A percentile compares a stretch with the other conserved stretches of the same genome.
Conservation (phyloP, 2,113 vertebrate genomes). For the Lamprotornis superbus region DNA sequence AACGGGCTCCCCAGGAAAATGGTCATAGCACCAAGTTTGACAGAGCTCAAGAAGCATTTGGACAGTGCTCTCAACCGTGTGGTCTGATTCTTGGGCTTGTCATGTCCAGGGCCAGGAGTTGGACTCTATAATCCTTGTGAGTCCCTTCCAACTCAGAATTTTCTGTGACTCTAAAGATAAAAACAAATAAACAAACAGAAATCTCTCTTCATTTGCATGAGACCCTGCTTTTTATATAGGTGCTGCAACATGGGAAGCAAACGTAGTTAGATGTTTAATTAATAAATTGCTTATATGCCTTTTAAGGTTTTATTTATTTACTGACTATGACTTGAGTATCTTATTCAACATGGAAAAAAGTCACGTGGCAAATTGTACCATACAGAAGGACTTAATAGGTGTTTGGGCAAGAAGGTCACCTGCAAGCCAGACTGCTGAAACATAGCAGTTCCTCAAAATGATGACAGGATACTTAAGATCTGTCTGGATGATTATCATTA, state of each 20-base stretch:
- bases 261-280: not conserved
- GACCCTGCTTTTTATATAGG: not conserved
- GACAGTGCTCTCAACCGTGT: not conserved
- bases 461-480: not conserved
- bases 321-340: not conserved
- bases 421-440: not conserved
- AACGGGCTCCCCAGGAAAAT: not conserved
- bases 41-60: not conserved
- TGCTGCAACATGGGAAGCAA: not conserved
- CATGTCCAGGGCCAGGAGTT: not conserved
- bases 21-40: not conserved
- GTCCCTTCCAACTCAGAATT: not conserved
- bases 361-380: not conserved
- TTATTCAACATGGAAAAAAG: not conserved
- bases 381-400: not conserved
- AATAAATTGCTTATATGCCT: not conserved
- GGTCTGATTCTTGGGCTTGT: not conserved
- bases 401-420: not conserved
- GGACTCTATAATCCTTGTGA: not conserved
- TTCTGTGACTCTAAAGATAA: not conserved
- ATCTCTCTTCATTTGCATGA: not conserved
- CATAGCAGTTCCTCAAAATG: fast-evolving
- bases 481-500: not conserved
- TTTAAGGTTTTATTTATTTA: not conserved
- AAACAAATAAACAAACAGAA: not conserved